phyloP scores from a whole-genome alignment of 1,140 invertebrate genomes.

The Oryzaephilus surinamensis region DNA sequence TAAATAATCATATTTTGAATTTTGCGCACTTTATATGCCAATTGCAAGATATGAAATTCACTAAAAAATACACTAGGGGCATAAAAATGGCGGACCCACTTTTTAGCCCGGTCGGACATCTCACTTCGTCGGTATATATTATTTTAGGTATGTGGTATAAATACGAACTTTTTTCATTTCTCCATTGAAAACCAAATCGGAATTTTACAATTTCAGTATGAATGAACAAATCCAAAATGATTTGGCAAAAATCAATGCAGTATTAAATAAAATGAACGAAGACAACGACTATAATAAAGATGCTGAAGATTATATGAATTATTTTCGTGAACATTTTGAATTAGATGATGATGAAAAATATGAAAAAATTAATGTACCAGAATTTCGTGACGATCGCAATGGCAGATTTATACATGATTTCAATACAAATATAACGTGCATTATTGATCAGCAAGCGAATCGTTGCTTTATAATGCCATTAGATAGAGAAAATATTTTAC shows the following conservation, averaged over 20 bases:
- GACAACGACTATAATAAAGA: conserved; percentile 21
- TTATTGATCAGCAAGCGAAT: conserved; percentile 64
- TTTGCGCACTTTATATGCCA: no score
- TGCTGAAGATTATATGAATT: conserved; percentile 30
- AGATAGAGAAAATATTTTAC: conserved; percentile 63
- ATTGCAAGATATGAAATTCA: no score
- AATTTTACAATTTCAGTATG: no score
- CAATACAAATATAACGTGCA: conserved; percentile 70
- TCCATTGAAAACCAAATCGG: no score
- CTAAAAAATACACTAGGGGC: no score
- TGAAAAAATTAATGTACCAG: conserved; percentile 70
- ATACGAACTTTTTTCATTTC: no score
- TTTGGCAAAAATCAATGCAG: no score
- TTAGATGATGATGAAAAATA: conserved; percentile 55
- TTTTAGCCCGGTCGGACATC: no score
- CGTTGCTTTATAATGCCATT: conserved; percentile 86
- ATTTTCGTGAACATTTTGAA: conserved; percentile 68
- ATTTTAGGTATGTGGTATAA: no score
- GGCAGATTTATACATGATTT: conserved; percentile 87
- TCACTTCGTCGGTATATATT: no score
- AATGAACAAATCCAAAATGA: background rate
- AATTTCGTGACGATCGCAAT: conserved; percentile 62
- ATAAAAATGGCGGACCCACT: no score
- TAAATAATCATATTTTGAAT: no score
- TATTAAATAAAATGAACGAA: conserved; percentile 18